Percentiles rank a stretch among this genome's conserved stretches.
phyloP scores from a whole-genome alignment of 2,888 invertebrate species.

The Heliconius aoede region DNA sequence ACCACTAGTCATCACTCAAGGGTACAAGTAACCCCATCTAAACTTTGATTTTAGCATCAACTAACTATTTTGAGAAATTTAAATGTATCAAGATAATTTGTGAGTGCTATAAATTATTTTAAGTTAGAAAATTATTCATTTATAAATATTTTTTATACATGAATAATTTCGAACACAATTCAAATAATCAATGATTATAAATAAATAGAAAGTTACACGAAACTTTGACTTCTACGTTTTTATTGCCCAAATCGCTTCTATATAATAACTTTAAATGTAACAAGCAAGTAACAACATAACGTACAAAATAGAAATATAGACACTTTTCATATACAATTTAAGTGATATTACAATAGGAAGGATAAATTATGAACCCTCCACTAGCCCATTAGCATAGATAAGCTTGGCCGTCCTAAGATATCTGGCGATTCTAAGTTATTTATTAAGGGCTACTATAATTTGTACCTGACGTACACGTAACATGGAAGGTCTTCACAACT shows the following conservation, averaged over 20 bases:
- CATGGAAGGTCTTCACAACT: slow-evolving; percentile 3
- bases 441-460: slow-evolving; percentile 36
- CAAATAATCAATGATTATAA: not conserved
- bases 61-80: slow-evolving; percentile 39
- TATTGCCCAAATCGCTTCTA: not conserved
- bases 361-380: slow-evolving; percentile 56
- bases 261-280: not conserved
- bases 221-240: not conserved
- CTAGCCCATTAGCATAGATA: slow-evolving; percentile 65
- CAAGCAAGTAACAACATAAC: not conserved
- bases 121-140: not conserved
- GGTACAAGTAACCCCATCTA: slow-evolving; percentile 46
- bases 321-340: slow-evolving; percentile 36
- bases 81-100: slow-evolving; percentile 32
- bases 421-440: slow-evolving; percentile 44
- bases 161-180: not conserved
- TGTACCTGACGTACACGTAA: slow-evolving; percentile 22
- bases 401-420: slow-evolving; percentile 49
- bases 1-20: slow-evolving; percentile 56
- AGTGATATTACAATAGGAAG: slow-evolving; percentile 51
- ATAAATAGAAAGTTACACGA: not conserved
- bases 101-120: slow-evolving; percentile 21
- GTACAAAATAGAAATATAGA: slow-evolving; percentile 2
- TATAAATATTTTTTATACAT: not conserved
- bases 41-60: slow-evolving; percentile 47